These are phyloP conservation scores for Pteronotus mesoamericanus DNA, from an alignment of 2,797 vertebrate genomes.

Conservation along the genomic window DNA sequence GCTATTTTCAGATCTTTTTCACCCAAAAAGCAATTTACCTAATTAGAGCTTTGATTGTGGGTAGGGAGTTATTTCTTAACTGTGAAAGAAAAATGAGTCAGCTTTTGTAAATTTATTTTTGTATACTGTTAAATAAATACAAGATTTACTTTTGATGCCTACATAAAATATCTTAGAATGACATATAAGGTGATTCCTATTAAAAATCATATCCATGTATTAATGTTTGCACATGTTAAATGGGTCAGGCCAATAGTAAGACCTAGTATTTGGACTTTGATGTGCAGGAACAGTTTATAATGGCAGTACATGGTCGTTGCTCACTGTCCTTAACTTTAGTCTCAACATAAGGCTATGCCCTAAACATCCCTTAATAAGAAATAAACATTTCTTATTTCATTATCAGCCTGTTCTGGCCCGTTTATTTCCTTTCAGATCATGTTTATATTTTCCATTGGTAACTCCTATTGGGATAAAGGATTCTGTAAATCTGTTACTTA, in stretches of 20 bases:
- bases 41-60: neutral
- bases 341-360: neutral
- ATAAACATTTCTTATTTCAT: neutral
- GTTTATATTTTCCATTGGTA: slow-evolving; percentile 6
- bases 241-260: neutral
- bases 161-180: neutral
- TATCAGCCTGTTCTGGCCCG: neutral
- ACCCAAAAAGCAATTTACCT: neutral
- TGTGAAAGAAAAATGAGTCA: neutral
- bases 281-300: neutral
- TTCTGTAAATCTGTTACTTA: slow-evolving; percentile 15
- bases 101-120: slow-evolving; percentile 29
- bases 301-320: neutral
- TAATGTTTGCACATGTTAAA: neutral
- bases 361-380: neutral
- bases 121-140: neutral
- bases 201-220: neutral
- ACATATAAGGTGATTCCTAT: neutral
- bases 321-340: neutral
- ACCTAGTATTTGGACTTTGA: neutral
- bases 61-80: neutral
- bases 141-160: slow-evolving; percentile 23
- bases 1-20: neutral
- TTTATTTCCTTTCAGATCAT: neutral
- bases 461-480: neutral